Evolutionary conservation across 2,113 vertebrate genomes (phyloP), one percentile per base, ranked within the genome.

Genomic region (Gavia stellata): DNA sequence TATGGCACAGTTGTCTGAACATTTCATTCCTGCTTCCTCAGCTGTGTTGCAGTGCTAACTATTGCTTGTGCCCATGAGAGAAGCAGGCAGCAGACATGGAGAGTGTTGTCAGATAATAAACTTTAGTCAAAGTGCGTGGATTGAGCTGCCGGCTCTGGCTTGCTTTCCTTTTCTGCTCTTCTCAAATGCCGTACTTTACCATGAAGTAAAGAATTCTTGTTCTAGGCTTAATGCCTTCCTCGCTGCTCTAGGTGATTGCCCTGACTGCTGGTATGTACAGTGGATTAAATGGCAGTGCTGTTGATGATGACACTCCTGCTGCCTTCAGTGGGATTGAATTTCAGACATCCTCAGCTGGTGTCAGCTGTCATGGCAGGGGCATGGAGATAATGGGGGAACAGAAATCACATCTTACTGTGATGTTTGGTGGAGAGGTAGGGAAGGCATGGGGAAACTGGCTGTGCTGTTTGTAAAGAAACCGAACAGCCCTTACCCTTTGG

Each of bases 161-260:
- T 86, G 50, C 86, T 94, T 96, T 91, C 62, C 45, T 66, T 53
- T 94, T 91, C 53, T 61, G 66, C 86, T 73, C 49, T 62, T 91
- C 25, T 74, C 66, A 50, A 59, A 44, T 33, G 38, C 50, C 80
- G 6, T 71, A 4, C 65, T 50, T 84, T 5, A 33, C 2, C 15
- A 6, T 59, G 29, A 49, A 24, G 42, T 74, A 20, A 36, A 66
- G 44, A n/a, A 29, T 33, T 81, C 33, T 42, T 73, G 14, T 49
- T 56, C 29, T 72, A 49, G 56, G 61, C 49, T 84, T 75, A 55
- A 53, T 67, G 49, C 45, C 55, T 59, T 66, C 53, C 42, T 73
- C 0, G 0, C 79, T 55, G 45, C 0, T 0, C 56, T n/a, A 34
- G n/a, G 31, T 38, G 19, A 13, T 36, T 61, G 44, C 61, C 72